A percentile compares a stretch with the other conserved stretches of the same genome.
Evolutionary conservation across 2,888 invertebrate species (phyloP).

Genomic region (Hermaeophaga mercurialis): DNA sequence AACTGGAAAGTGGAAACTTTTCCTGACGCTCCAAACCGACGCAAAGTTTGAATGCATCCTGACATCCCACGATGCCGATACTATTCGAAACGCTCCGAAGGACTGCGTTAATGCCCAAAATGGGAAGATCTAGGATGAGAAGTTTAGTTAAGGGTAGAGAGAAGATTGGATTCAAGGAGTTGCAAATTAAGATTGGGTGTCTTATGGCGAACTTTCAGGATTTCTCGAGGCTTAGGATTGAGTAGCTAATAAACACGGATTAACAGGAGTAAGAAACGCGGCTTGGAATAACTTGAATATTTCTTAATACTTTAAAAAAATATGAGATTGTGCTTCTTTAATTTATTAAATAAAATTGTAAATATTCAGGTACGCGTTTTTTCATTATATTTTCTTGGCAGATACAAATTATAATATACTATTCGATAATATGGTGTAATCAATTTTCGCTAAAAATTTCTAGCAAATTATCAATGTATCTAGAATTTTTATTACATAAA

Average conservation of each 20-base stretch:
- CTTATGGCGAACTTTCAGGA: background rate
- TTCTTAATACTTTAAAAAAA: too few relatives aligned
- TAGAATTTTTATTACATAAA: too few relatives aligned
- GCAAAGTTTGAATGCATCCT: constrained; percentile 3
- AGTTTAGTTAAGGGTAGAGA: background rate
- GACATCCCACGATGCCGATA: background rate
- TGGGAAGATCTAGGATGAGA: background rate
- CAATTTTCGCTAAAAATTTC: too few relatives aligned
- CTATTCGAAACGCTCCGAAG: background rate
- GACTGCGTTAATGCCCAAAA: background rate
- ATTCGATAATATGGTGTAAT: too few relatives aligned
- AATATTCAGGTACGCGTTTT: too few relatives aligned
- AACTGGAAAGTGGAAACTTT: constrained; percentile 9
- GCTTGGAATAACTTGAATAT: too few relatives aligned
- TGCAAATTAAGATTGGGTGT: constrained; percentile 5
- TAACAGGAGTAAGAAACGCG: background rate
- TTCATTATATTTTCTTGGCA: too few relatives aligned
- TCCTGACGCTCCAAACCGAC: background rate
- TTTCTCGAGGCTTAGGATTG: constrained; percentile 6
- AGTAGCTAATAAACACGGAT: background rate
- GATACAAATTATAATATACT: too few relatives aligned
- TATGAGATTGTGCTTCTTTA: too few relatives aligned
- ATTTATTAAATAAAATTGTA: too few relatives aligned
- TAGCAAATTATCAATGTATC: too few relatives aligned
- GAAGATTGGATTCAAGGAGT: constrained; percentile 1